A percentile compares a stretch with the other conserved stretches of the same genome.
Conservation (phyloP, 2,797 vertebrate genomes). For the Xiphorhynchus erythropygius region DNA sequence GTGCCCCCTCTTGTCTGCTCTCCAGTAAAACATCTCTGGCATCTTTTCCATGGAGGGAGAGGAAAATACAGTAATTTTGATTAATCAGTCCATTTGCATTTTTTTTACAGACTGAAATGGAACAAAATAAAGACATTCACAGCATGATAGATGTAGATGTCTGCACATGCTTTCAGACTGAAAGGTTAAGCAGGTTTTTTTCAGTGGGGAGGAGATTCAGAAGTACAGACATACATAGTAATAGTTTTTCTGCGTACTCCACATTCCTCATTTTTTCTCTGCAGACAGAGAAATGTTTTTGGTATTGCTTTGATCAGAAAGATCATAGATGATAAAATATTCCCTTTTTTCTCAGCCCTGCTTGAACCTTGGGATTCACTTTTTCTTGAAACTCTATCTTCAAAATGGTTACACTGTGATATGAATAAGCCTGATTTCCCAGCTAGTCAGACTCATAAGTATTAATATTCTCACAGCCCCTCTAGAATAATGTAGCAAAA, state of each 20-base stretch:
- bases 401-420: neutral
- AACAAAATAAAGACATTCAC: neutral
- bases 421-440: constrained; percentile 24
- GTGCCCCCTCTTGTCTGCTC: constrained; percentile 69
- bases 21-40: constrained; percentile 20
- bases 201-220: neutral
- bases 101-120: neutral
- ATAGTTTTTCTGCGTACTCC: constrained; percentile 19
- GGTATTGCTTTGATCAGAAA: constrained; percentile 39
- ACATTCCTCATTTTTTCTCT: constrained; percentile 16
- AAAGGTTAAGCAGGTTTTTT: neutral
- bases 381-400: constrained; percentile 31
- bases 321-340: constrained; percentile 39
- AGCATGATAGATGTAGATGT: neutral
- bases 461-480: neutral
- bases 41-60: neutral
- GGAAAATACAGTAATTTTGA: neutral
- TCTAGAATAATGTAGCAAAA: constrained; percentile 3
- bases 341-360: constrained; percentile 37
- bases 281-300: constrained; percentile 18
- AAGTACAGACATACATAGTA: neutral
- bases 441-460: constrained; percentile 39
- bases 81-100: neutral
- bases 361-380: constrained; percentile 44
- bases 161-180: neutral